A percentile compares a stretch with the other conserved stretches of the same genome.
These are phyloP conservation scores for Halichoerus grypus DNA, from an alignment of 2,113 vertebrate species.

Conservation along the genomic window DNA sequence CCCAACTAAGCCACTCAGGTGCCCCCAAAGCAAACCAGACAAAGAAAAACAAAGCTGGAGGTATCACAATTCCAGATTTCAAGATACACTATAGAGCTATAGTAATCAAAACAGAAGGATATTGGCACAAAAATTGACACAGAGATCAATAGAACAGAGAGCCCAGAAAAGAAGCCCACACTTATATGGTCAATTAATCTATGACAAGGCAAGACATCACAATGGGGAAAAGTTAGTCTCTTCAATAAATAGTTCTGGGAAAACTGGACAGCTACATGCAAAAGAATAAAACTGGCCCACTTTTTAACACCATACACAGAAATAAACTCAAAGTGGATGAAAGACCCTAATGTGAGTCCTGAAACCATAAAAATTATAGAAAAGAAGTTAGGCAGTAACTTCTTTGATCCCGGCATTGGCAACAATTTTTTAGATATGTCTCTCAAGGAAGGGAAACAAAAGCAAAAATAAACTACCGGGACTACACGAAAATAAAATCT, in stretches of 20 bases:
- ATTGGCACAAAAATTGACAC: not conserved
- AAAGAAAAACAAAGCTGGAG: too few relatives aligned
- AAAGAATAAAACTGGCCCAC: not conserved
- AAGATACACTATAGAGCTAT: too few relatives aligned
- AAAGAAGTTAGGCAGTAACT: not conserved
- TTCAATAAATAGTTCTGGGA: not conserved
- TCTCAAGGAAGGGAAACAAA: not conserved
- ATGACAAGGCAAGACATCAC: not conserved
- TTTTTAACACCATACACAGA: not conserved
- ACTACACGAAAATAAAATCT: not conserved
- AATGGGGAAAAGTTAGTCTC: not conserved
- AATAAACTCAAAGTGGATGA: too few relatives aligned
- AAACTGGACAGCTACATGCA: not conserved
- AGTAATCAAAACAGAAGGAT: too few relatives aligned
- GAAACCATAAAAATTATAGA: not conserved
- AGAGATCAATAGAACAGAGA: not conserved
- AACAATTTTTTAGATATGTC: not conserved
- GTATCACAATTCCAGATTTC: too few relatives aligned
- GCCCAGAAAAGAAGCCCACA: not conserved
- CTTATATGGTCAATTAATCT: not conserved
- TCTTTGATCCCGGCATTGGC: not conserved
- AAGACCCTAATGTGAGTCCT: too few relatives aligned
- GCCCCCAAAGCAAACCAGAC: too few relatives aligned
- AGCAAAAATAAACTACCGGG: not conserved
- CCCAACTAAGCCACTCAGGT: too few relatives aligned